A percentile compares a stretch with the other conserved stretches of the same genome.
Conservation (phyloP, 2,113 vertebrate species). For the Strix aluco region DNA sequence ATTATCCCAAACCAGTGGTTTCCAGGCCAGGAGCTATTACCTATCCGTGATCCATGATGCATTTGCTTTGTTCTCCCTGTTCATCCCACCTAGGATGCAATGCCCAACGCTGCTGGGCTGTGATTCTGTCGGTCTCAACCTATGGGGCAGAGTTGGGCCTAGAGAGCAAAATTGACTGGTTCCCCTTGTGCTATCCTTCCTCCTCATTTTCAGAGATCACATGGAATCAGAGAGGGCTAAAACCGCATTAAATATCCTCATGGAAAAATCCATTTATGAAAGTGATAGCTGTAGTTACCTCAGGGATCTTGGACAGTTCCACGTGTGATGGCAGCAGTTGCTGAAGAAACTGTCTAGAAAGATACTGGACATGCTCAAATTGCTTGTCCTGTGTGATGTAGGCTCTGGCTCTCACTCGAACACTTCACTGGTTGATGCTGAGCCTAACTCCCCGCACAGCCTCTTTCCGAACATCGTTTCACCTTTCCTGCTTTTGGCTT, state of each 20-base stretch:
- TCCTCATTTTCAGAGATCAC: background rate
- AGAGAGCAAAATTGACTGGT: background rate
- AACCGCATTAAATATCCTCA: background rate
- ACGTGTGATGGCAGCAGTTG: background rate
- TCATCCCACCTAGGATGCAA: background rate
- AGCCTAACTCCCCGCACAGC: background rate
- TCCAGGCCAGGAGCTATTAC: background rate
- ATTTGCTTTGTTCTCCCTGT: background rate
- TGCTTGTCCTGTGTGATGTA: background rate
- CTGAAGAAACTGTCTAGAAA: background rate
- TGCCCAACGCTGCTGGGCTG: rapidly evolving
- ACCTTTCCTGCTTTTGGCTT: background rate
- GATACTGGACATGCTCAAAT: background rate
- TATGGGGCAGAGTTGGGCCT: background rate
- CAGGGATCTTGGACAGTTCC: background rate
- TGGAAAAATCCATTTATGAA: background rate
- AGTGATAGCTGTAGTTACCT: background rate
- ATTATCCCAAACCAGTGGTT: background rate
- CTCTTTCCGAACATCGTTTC: background rate
- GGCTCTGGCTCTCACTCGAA: background rate
- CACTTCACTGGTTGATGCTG: background rate
- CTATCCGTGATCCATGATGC: rapidly evolving
- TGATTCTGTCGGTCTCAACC: background rate
- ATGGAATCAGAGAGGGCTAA: background rate
- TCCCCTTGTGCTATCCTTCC: background rate